Percentiles rank a stretch among this genome's conserved stretches.
These are phyloP conservation scores for Centruroides sculpturatus DNA, from an alignment of 1,140 invertebrate species.

Conservation along the genomic window DNA sequence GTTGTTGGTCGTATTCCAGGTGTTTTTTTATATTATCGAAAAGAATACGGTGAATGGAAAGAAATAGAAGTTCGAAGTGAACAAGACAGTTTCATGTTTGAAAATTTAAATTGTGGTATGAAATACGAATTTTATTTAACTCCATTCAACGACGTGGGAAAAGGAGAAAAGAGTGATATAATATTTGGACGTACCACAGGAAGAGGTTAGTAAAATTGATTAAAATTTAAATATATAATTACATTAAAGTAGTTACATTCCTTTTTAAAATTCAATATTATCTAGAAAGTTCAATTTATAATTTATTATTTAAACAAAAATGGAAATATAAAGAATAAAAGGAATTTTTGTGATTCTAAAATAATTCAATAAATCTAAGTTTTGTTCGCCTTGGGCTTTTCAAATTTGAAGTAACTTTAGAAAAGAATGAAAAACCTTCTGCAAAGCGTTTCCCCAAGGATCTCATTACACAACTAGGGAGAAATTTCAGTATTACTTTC, in stretches of 20 bases:
- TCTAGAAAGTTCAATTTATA: too few species aligned
- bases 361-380: background rate
- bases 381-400: background rate
- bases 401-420: background rate
- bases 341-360: background rate
- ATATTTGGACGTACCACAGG: slow-evolving; percentile 30
- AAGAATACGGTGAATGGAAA: slow-evolving; percentile 39
- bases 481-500: too few species aligned
- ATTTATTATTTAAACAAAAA: background rate
- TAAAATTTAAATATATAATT: too few species aligned
- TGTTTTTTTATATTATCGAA: slow-evolving; percentile 6
- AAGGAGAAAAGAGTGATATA: slow-evolving; percentile 24
- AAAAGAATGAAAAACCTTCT: too few species aligned
- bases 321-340: background rate
- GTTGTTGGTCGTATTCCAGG: background rate
- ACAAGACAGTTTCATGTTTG: slow-evolving; percentile 49
- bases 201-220: slow-evolving; percentile 21
- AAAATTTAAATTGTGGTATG: slow-evolving; percentile 54
- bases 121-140: slow-evolving; percentile 39
- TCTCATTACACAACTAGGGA: too few species aligned
- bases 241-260: too few species aligned
- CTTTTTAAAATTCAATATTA: too few species aligned
- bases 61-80: slow-evolving; percentile 46
- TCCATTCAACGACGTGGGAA: slow-evolving; percentile 29
- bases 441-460: too few species aligned